Base-by-base conservation (phyloP, 2,797 vertebrate species). In the Parauchenoglanis punctatus region DNA sequence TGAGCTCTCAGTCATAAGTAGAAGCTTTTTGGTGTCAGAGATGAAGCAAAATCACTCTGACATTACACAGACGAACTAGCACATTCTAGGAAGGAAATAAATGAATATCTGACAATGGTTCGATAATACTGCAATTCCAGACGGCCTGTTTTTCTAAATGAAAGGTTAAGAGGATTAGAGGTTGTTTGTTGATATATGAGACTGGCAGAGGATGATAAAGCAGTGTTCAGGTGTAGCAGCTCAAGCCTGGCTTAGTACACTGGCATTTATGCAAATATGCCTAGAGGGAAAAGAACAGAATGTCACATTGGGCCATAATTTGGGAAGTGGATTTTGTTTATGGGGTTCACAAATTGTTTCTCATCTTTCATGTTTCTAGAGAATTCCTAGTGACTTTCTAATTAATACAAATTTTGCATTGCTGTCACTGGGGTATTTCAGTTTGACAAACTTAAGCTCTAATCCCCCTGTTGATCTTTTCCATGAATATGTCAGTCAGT, bases 151-250 rank as follows among this genome's bases (percentile, higher is more conserved):
- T 91, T 93, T 93, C 61, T 94, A 87, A 92, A 89, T 91, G 58
- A 91, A 89, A 92, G 92, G 89, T 89, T 95, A 95, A 96, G 94
- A 95, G 95, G 95, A 96, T 96, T 96, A 95, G 91, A 89, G 92
- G 90, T 92, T 93, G 94, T 94, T 94, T 95, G 94, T 93, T 93
- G 93, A 87, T 87, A 90, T 86, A 87, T 88, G 73, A 91, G 93
- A 93, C 95, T 96, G 95, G 92, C 81, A 93, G 91, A 91, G 87
- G 80, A 89, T 88, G 95, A 96, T 96, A 96, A 96, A 85, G 84
- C 5, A 52, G 75, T 91, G 86, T 91, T 89, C 93, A 94, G 93
- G 93, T 95, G 92, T 86, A 86, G 52, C 73, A 90, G 89, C 83
- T 91, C 35, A 85, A 80, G 92, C 89, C 91, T 87, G 90, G 86